Percentiles rank a stretch among this genome's conserved stretches.
These are phyloP conservation scores for Crossocerus cetratus DNA, from an alignment of 2,888 invertebrate genomes.

Conservation along the genomic window DNA sequence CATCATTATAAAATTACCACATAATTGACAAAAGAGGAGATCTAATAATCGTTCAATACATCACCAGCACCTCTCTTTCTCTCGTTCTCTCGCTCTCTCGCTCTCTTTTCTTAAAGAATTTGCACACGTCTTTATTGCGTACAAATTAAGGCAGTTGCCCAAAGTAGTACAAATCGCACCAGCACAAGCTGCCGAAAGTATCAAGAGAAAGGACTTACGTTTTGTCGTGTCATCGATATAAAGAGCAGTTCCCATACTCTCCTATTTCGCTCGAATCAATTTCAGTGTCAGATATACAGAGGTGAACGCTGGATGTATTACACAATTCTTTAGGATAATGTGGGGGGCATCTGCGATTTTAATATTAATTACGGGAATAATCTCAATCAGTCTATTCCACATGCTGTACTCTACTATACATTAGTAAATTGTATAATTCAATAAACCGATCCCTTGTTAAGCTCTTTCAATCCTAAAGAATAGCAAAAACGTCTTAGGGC, in stretches of 20 bases:
- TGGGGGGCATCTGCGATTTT: slow-evolving; percentile 45
- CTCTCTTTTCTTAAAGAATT: slow-evolving; percentile 30
- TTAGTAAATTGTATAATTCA: slow-evolving; percentile 40
- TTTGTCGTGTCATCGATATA: slow-evolving; percentile 23
- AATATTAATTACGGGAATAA: slow-evolving; percentile 49
- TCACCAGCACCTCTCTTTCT: slow-evolving; percentile 36
- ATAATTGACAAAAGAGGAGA: slow-evolving; percentile 50
- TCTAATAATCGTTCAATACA: slow-evolving; percentile 43
- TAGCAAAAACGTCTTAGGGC: slow-evolving; percentile 26
- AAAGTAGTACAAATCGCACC: slow-evolving; percentile 47
- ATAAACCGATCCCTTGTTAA: slow-evolving; percentile 32
- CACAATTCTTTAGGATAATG: slow-evolving; percentile 52
- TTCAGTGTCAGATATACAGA: slow-evolving; percentile 41
- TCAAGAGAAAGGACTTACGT: slow-evolving; percentile 26
- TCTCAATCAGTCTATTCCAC: slow-evolving; percentile 52
- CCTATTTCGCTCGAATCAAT: slow-evolving; percentile 35
- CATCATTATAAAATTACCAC: slow-evolving; percentile 46
- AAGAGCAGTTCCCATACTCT: slow-evolving; percentile 30
- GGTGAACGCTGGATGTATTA: slow-evolving; percentile 50
- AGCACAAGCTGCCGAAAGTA: slow-evolving; percentile 32
- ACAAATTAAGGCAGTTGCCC: slow-evolving; percentile 44
- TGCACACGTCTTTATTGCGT: slow-evolving; percentile 42
- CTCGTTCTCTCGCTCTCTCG: background rate
- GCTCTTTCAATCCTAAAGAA: slow-evolving; percentile 44
- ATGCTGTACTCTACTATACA: slow-evolving; percentile 41